Conservation (phyloP, 2,113 vertebrate genomes). For the Salvelinus fontinalis region DNA sequence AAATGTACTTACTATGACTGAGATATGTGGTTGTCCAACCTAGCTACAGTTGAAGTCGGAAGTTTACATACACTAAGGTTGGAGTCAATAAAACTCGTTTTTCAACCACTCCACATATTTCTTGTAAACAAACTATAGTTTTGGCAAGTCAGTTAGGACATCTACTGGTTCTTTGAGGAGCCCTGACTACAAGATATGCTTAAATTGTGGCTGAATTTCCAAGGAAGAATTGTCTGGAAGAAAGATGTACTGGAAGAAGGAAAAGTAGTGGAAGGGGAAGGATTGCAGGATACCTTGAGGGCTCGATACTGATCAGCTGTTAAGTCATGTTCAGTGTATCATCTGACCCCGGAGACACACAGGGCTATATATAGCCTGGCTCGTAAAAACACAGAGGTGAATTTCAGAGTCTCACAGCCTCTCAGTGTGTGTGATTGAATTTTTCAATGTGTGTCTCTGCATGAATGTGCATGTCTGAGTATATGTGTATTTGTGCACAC, state of each 20-base stretch:
- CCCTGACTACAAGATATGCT: no score
- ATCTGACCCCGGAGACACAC: constrained; percentile 2
- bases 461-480: not conserved
- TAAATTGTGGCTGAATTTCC: not conserved
- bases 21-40: no score
- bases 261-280: not conserved
- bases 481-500: constrained; percentile 7
- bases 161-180: no score
- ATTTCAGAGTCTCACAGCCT: constrained; percentile 6
- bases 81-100: no score
- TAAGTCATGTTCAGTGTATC: no score
- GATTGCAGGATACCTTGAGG: constrained; percentile 4
- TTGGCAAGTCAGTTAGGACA: no score
- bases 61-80: no score
- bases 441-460: constrained; percentile 17
- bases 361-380: constrained; percentile 38
- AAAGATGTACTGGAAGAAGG: not conserved
- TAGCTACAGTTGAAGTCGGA: no score
- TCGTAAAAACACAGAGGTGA: constrained; percentile 31
- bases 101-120: no score
- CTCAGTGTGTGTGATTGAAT: constrained; percentile 12
- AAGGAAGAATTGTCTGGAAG: not conserved
- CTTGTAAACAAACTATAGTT: no score
- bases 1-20: no score
- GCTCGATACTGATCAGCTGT: constrained; percentile 19